phyloP scores from a whole-genome alignment of 2,113 vertebrate species.

The Hymenochirus boettgeri region DNA sequence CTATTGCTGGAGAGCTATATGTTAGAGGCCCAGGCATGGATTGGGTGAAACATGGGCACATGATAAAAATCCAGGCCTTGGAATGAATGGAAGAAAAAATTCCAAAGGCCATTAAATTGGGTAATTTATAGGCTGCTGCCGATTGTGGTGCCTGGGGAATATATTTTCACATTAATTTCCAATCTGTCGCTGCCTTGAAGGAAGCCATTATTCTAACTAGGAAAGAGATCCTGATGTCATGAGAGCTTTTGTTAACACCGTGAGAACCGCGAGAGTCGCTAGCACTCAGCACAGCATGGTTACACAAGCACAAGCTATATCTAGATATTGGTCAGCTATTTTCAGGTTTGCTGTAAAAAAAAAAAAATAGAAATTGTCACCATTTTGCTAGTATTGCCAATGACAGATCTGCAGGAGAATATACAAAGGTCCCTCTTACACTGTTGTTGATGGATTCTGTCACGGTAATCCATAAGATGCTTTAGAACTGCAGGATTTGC shows the following conservation, averaged over 20 bases:
- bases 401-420: neutral
- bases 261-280: constrained; percentile 42
- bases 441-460: neutral
- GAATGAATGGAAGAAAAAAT: constrained; percentile 41
- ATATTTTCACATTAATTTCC: constrained; percentile 73
- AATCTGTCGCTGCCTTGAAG: constrained; percentile 60
- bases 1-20: neutral
- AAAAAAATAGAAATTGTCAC: no score
- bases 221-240: constrained; percentile 51
- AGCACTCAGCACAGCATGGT: constrained; percentile 43
- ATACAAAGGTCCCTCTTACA: neutral
- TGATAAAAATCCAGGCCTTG: constrained; percentile 31
- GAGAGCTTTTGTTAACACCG: constrained; percentile 25
- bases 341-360: constrained; percentile 13
- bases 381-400: neutral
- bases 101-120: constrained; percentile 59
- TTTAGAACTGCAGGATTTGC: neutral
- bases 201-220: constrained; percentile 64
- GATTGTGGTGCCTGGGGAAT: constrained; percentile 59
- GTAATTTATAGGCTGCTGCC: constrained; percentile 66
- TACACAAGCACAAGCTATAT: constrained; percentile 37
- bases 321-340: neutral
- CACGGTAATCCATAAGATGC: neutral
- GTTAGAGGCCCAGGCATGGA: neutral
- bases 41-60: constrained; percentile 24